Evolutionary conservation across 2,888 invertebrate genomes (phyloP).

Genomic region (Pharmacophagus antenor): DNA sequence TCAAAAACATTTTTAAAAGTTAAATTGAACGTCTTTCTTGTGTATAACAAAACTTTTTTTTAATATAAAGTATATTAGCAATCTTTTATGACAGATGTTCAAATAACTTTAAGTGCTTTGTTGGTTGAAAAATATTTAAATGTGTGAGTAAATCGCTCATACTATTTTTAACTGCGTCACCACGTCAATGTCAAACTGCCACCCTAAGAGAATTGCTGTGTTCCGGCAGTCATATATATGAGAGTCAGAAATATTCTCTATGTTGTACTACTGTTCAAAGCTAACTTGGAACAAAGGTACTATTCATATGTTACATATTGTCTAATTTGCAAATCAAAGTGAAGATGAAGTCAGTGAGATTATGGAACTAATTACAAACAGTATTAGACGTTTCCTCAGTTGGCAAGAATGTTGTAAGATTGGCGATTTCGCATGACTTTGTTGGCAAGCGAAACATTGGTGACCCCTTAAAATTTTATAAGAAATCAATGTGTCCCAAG

Average conservation of each 20-base stretch:
- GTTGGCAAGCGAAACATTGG: too few relatives aligned
- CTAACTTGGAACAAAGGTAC: too few relatives aligned
- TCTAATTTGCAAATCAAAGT: neutral
- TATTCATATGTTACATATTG: neutral
- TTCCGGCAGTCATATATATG: too few relatives aligned
- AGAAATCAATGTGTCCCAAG: too few relatives aligned
- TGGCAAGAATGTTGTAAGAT: neutral
- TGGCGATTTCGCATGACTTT: too few relatives aligned
- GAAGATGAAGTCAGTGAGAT: neutral
- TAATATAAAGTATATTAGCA: neutral
- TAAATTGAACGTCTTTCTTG: neutral
- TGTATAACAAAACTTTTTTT: neutral
- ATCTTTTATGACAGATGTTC: neutral
- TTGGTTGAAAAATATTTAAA: neutral
- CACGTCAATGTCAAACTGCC: too few relatives aligned
- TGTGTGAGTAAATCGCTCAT: neutral
- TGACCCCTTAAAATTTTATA: neutral
- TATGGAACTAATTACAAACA: neutral
- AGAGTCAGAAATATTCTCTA: too few relatives aligned
- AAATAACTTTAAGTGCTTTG: neutral
- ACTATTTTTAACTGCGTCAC: too few relatives aligned
- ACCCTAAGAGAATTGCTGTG: too few relatives aligned
- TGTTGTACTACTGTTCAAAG: neutral
- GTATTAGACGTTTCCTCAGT: neutral
- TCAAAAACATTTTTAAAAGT: conserved; percentile 3